Base-by-base conservation (phyloP, 1,140 invertebrate species). In the Lutraria rhynchaena region DNA sequence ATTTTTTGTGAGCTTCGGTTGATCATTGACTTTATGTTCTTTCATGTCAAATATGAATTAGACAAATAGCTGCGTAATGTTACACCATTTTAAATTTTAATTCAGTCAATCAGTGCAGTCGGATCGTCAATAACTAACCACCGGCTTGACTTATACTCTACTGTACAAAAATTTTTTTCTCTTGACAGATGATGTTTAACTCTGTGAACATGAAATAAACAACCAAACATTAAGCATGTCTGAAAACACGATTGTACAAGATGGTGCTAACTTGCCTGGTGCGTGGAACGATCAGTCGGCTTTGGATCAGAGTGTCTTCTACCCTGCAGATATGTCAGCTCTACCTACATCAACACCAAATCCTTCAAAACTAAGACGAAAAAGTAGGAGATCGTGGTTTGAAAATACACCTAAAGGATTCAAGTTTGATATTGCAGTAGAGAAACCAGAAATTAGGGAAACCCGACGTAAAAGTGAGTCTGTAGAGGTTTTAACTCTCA, bases 401-500 rank as follows among this genome's bases (percentile, higher is more conserved):
- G 87, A 89, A 55, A 86, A 73, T 11, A 84, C 86, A 27, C 84
- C 86, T 17, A 37, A 78, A 0, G 69, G 76, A 17, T 82, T 82
- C 15, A 86, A 85, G 63, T 65, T 81, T 53, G 80, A 85, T 15
- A 82, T 87, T 19, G 85, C 83, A 13, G 58, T 82, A 22, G 83
- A 87, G 60, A 83, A 82, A 17, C 77, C 67, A 35, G 69, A 51
- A 22, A 27, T 31, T 15, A 81, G 81, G 15, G 24, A 63, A 22
- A 41, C 53, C 17, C 3, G 22, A 41, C 53, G 46, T 19, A 63
- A 60, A 65, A 81, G 69, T 60, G 87, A 88, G 53, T 78, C 85
- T 27, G 73, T 87, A 27, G 89, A 90, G 44, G 86, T 85, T 13
- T 77, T 91, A 19, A 76, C 83, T 13, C 83, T 91, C 55, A 88